These are phyloP conservation scores for Paralvinella palmiformis DNA, from an alignment of 1,140 invertebrate species.

Conservation along the genomic window DNA sequence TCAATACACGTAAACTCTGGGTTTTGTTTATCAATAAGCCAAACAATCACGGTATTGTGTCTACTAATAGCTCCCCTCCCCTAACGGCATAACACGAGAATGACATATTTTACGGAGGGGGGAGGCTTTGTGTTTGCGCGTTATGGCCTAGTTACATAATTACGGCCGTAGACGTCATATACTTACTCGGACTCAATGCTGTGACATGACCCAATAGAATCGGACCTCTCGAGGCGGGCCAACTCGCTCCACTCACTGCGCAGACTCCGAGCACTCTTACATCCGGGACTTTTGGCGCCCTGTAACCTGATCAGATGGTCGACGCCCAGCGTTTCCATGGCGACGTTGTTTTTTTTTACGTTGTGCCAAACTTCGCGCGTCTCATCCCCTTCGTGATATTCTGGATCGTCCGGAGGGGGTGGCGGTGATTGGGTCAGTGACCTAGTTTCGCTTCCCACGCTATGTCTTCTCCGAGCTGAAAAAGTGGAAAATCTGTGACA, in stretches of 20 bases:
- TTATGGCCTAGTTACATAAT: not conserved
- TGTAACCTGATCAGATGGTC: not conserved
- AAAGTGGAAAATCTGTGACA: too few species aligned
- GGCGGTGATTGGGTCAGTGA: not conserved
- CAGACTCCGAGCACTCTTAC: not conserved
- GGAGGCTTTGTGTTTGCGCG: too few species aligned
- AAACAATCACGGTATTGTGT: not conserved
- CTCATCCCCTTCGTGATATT: too few species aligned
- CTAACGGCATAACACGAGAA: not conserved
- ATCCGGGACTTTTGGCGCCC: not conserved
- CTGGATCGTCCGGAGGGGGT: not conserved
- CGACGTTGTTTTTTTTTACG: not conserved
- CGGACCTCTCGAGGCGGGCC: slow-evolving; percentile 1
- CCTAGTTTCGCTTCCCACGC: not conserved
- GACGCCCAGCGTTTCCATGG: not conserved
- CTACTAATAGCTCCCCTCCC: not conserved
- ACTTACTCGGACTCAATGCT: not conserved
- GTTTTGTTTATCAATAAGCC: not conserved
- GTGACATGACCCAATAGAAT: slow-evolving; percentile 14
- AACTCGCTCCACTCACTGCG: slow-evolving; percentile 12
- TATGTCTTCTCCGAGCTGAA: too few species aligned
- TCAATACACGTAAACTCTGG: too few species aligned
- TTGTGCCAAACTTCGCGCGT: too few species aligned
- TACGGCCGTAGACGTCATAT: not conserved
- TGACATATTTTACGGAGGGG: not conserved